These are phyloP conservation scores for Thereva nobilitata DNA, from an alignment of 2,888 invertebrate species.

Conservation along the genomic window DNA sequence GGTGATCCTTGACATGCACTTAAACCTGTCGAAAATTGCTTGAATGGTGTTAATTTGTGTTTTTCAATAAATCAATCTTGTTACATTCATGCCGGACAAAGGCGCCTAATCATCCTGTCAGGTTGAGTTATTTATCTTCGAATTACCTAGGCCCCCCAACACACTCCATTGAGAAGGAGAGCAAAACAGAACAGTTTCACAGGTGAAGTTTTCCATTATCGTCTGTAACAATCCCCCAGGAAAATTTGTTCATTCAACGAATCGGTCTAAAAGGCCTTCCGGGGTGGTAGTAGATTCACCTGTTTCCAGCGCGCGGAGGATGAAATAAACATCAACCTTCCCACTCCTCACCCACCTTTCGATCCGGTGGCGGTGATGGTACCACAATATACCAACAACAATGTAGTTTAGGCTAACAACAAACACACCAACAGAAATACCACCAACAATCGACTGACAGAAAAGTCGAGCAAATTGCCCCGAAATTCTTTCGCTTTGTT, in stretches of 20 bases:
- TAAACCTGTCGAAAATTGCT: too few relatives aligned
- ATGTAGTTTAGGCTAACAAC: slow-evolving; percentile 4
- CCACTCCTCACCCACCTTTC: too few relatives aligned
- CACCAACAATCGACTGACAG: slow-evolving; percentile 12
- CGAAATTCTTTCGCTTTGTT: slow-evolving; percentile 29
- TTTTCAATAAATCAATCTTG: too few relatives aligned
- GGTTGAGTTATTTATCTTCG: slow-evolving; percentile 27
- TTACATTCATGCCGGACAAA: slow-evolving; percentile 4
- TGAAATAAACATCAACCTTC: too few relatives aligned
- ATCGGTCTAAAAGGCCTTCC: too few relatives aligned
- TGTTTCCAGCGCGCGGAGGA: too few relatives aligned
- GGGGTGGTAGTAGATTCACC: too few relatives aligned
- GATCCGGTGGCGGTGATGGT: too few relatives aligned
- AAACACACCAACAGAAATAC: slow-evolving; percentile 11
- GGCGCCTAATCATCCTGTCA: slow-evolving; percentile 29
- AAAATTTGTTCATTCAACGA: slow-evolving; percentile 22
- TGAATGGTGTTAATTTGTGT: too few relatives aligned
- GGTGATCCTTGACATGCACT: too few relatives aligned
- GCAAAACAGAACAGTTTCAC: slow-evolving; percentile 3
- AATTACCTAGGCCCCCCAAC: neutral
- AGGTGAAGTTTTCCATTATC: slow-evolving; percentile 25
- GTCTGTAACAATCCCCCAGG: slow-evolving; percentile 6
- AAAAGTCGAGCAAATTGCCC: slow-evolving; percentile 30
- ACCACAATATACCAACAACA: too few relatives aligned
- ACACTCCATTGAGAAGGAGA: neutral